A percentile compares a stretch with the other conserved stretches of the same genome.
phyloP scores from a whole-genome alignment of 1,140 invertebrate species.

The Venustaconcha ellipsiformis region DNA sequence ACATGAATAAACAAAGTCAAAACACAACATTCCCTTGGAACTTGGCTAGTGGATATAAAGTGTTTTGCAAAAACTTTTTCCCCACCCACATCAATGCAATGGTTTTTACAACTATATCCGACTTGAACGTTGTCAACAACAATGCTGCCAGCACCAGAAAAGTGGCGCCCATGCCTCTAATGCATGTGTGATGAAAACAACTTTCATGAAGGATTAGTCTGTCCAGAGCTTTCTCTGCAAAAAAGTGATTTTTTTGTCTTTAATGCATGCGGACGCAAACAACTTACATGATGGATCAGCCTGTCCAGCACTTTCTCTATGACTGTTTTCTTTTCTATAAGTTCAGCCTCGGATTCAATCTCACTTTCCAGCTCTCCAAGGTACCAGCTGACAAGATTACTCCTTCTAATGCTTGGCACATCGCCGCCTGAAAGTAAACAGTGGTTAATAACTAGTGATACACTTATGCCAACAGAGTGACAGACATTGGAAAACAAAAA shows the following conservation, averaged over 20 bases:
- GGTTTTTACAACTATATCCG: neutral
- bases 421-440: slow-evolving; percentile 53
- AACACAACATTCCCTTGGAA: too few species aligned
- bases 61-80: too few species aligned
- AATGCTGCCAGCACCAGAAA: neutral
- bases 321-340: slow-evolving; percentile 88
- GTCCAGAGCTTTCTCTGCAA: slow-evolving; percentile 91
- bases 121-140: neutral
- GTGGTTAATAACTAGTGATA: neutral
- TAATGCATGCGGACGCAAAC: neutral
- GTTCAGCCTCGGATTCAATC: slow-evolving; percentile 91
- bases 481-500: neutral
- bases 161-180: neutral
- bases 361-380: slow-evolving; percentile 88
- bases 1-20: too few species aligned
- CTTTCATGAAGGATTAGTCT: slow-evolving; percentile 89
- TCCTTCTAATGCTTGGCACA: slow-evolving; percentile 79
- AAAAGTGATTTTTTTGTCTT: neutral
- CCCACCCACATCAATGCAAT: too few species aligned
- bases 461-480: neutral
- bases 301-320: slow-evolving; percentile 97
- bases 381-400: slow-evolving; percentile 95
- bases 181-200: slow-evolving; percentile 36
- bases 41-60: too few species aligned
- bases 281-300: slow-evolving; percentile 87